phyloP scores from a whole-genome alignment of 2,888 invertebrate species.

The Aphrophora alni region DNA sequence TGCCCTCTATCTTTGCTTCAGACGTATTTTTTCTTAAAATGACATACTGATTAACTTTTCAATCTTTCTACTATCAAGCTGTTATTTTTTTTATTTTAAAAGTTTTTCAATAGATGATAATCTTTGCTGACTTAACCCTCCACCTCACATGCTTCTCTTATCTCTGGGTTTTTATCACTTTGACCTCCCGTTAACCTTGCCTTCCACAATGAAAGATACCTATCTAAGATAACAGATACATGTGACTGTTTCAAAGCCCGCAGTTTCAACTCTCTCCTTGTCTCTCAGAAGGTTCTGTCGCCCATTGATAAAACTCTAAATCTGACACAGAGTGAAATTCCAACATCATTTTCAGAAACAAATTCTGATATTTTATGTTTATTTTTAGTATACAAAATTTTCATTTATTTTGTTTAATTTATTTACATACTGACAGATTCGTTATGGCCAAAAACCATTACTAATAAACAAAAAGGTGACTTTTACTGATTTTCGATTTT shows the following conservation, averaged over 20 bases:
- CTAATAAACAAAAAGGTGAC: no score
- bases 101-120: background rate
- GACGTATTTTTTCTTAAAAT: background rate
- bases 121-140: background rate
- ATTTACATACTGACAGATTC: no score
- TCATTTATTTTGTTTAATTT: no score
- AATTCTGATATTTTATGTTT: no score
- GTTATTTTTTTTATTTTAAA: background rate
- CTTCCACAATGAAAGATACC: constrained; percentile 5
- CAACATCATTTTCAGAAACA: no score
- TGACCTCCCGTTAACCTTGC: background rate
- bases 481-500: no score
- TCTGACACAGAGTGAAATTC: no score
- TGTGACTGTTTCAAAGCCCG: background rate
- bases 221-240: background rate
- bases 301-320: background rate
- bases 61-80: background rate
- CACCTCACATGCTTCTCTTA: background rate
- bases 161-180: background rate
- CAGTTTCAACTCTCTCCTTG: background rate
- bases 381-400: no score
- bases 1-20: background rate
- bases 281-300: background rate
- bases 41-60: constrained; percentile 2
- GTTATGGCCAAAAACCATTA: no score